Percentiles rank a stretch among this genome's conserved stretches.
phyloP scores from a whole-genome alignment of 53 echinoderm and acorn worm genomes.

The Holothuria leucospilota region DNA sequence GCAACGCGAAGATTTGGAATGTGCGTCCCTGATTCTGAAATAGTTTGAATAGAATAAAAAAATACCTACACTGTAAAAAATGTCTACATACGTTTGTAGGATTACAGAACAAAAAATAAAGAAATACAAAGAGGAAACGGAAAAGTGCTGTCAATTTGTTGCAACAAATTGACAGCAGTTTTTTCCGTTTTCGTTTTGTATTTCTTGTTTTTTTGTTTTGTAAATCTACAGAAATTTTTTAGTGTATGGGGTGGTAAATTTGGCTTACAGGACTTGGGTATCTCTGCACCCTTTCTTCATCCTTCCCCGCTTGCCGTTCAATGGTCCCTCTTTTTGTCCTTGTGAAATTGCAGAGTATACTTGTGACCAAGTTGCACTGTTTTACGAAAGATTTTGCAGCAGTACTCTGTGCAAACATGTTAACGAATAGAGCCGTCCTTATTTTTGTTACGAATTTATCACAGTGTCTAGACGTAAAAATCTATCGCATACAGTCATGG shows the following conservation, averaged over 20 bases:
- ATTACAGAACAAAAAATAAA: too few relatives aligned
- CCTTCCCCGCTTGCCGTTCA: background rate
- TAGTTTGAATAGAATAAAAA: background rate
- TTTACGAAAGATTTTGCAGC: background rate
- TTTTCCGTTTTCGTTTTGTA: too few relatives aligned
- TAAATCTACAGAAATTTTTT: too few relatives aligned
- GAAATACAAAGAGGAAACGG: too few relatives aligned
- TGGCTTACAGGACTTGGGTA: background rate
- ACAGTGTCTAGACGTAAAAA: slow-evolving; percentile 41
- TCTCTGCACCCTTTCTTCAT: background rate
- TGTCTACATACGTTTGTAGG: too few relatives aligned
- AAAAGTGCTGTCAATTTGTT: too few relatives aligned
- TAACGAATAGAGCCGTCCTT: slow-evolving; percentile 39
- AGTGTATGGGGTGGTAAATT: background rate
- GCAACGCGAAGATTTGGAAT: slow-evolving; percentile 37
- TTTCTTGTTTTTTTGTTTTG: too few relatives aligned
- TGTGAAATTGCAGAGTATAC: too few relatives aligned
- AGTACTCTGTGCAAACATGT: background rate
- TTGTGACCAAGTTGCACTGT: background rate
- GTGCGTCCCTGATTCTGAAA: slow-evolving; percentile 31
- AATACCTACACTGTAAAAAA: too few relatives aligned
- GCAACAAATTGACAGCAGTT: too few relatives aligned
- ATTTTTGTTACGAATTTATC: slow-evolving; percentile 35
- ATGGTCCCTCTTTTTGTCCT: background rate
- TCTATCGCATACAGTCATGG: background rate